Evolutionary conservation across 1,140 invertebrate species (phyloP).

Genomic region (Bathynomus jamesi): DNA sequence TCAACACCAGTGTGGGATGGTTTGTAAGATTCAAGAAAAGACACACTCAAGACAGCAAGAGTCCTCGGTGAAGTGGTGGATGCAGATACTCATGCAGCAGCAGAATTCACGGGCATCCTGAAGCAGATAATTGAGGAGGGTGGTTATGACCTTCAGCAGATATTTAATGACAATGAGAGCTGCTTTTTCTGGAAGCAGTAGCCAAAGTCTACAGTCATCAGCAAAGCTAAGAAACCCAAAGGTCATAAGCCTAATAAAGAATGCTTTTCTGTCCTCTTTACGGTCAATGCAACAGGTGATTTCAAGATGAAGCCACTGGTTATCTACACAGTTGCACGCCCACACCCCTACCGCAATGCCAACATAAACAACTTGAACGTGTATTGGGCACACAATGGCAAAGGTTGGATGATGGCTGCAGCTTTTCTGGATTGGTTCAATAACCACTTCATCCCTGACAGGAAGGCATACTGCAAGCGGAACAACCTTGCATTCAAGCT

Average conservation of each 20-base stretch:
- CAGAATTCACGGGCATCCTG: not conserved
- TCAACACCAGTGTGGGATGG: too few species aligned
- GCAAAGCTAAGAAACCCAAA: conserved; percentile 2
- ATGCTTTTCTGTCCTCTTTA: conserved; percentile 3
- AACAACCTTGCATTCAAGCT: not conserved
- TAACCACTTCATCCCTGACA: conserved; percentile 3
- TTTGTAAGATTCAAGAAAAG: too few species aligned
- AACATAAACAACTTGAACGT: too few species aligned
- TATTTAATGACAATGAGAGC: conserved; percentile 10
- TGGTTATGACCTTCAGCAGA: conserved; percentile 5
- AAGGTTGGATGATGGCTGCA: not conserved
- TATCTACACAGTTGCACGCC: not conserved
- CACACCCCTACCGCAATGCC: not conserved
- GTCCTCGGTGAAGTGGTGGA: not conserved
- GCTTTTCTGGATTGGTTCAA: not conserved
- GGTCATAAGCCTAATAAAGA: conserved; percentile 9
- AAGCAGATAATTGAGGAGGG: conserved; percentile 10
- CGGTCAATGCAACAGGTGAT: conserved; percentile 8
- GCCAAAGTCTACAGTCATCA: too few species aligned
- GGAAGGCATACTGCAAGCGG: not conserved
- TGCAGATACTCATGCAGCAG: not conserved
- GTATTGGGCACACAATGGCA: too few species aligned
- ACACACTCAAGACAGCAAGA: not conserved
- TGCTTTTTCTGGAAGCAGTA: conserved; percentile 6
- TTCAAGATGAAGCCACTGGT: conserved; percentile 12